Evolutionary conservation across 64 coral and sea anemone species (phyloP), one percentile per base, ranked within the genome.

Genomic region (Dendronephthya gigantea): DNA sequence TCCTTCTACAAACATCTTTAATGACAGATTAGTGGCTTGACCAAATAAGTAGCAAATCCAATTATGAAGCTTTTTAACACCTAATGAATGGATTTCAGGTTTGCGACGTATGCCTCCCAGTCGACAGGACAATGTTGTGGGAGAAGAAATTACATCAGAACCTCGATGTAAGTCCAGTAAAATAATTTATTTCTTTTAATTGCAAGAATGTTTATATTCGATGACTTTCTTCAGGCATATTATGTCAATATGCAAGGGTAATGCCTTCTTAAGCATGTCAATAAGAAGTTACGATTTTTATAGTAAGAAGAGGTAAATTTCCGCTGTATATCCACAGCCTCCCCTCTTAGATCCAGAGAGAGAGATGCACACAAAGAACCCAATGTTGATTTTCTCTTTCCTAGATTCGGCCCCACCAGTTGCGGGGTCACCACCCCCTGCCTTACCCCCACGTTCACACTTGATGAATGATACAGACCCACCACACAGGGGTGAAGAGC

Each of bases 381-480:
- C 41, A 45, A 45, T 45, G 41, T 45, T 45, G 41, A 45, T 11
- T 62, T 19, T 62, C 25, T 62, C 7, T 19, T 62, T n/a, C 7
- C 19, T 27, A 62, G 55, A 79, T 79, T 13, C 36, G 9, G 72
- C 36, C 15, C 15, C 15, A 36, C 72, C 36, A 33, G 72, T 39
- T 35, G 72, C 6, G 30, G 19, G 19, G 2, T 39, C 72, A 19
- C 55, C 55, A 5, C 72, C 72, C 15, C 72, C 72, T 12, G 72
- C 72, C 2, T 79, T 79, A 79, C 72, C 72, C 15, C 72, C 72
- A 19, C 72, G 72, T 7, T 79, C 72, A 79, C 72, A 79, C 17
- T 36, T 79, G 72, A 79, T 79, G 72, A 79, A 29, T 35, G 72
- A 79, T 14, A 33, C 15, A 15, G 36, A 62, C 19, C 55, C 55